Base-by-base conservation (phyloP, 2,113 vertebrate species). In the Callocephalon fimbriatum region DNA sequence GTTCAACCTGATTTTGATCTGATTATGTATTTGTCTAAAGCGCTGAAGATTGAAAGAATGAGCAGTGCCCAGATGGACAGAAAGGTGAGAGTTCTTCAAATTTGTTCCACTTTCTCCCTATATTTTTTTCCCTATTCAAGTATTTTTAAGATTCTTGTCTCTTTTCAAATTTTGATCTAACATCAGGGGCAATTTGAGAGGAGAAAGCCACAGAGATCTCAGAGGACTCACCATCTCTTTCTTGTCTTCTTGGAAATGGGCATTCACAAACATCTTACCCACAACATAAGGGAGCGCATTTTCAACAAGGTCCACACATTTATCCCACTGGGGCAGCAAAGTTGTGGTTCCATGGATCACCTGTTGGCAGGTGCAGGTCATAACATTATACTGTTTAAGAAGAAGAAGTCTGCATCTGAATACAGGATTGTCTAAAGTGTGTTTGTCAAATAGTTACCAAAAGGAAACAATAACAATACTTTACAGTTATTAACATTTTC, bases 161-260 rank as follows among this genome's bases (percentile, higher is more conserved):
- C 32, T 58, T 72, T 81, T 23, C 15, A 72, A 92, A 68, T 20
- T 81, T 54, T 37, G 10, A 15, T 31, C 23, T 71, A 77, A 77
- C 5, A 53, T 74, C 42, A 89, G 40, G 77, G n/a, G 50, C 35
- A 70, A 37, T 48, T 82, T 78, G 7, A 35, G 62, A 67, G 26
- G 25, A 71, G 15, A 47, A 95, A 88, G 51, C 9, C 27, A 45
- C 23, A 80, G n/a, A 78, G 14, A 40, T 18, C 45, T 27, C 11
- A 3, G 13, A 65, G 18, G 21, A 98, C 98, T 97, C 97, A 99
- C 99, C 99, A 99, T 99, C 77, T 98, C 97, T 91, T 99, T 99
- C 97, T 99, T 99, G 97, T 99, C 99, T 97, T 99, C 99, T 98
- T 99, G 99, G 97, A 99, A 99, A 96, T 99, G 98, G 29, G 98